Conservation (phyloP, 2,797 vertebrate genomes). For the Astyanax mexicanus region DNA sequence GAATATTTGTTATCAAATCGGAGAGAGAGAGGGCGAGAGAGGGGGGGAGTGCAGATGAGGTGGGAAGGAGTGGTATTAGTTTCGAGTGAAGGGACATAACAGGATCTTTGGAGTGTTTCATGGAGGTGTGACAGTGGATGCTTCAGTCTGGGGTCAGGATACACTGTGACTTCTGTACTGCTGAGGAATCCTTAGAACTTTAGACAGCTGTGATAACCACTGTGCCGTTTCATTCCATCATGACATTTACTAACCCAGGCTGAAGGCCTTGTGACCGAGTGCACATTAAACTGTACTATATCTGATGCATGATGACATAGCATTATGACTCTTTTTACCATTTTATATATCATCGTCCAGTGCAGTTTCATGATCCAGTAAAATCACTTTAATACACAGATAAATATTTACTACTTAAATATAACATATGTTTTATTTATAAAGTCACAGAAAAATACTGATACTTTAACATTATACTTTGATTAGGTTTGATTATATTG, state of each 20-base stretch:
- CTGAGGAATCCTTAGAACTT: slow-evolving; percentile 35
- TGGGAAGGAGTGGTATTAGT: slow-evolving; percentile 56
- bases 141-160: slow-evolving; percentile 42
- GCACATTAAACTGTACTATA: slow-evolving; percentile 25
- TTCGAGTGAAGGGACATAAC: slow-evolving; percentile 58
- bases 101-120: slow-evolving; percentile 52
- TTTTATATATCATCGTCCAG: too few relatives aligned
- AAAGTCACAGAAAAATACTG: too few relatives aligned
- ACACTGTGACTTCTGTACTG: slow-evolving; percentile 7
- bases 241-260: slow-evolving; percentile 32
- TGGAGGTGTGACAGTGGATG: slow-evolving; percentile 34
- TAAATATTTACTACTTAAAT: too few relatives aligned
- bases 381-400: too few relatives aligned
- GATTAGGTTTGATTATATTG: too few relatives aligned
- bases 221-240: slow-evolving; percentile 7
- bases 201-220: background rate
- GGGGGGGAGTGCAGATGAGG: slow-evolving; percentile 41
- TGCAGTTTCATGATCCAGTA: too few relatives aligned
- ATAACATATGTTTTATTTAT: too few relatives aligned
- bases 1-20: slow-evolving; percentile 77
- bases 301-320: too few relatives aligned
- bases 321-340: too few relatives aligned
- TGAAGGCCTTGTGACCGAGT: background rate
- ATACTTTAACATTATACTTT: too few relatives aligned
- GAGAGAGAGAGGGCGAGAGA: slow-evolving; percentile 37